Evolutionary conservation across 2,113 vertebrate genomes (phyloP).

Genomic region (Bos taurus): DNA sequence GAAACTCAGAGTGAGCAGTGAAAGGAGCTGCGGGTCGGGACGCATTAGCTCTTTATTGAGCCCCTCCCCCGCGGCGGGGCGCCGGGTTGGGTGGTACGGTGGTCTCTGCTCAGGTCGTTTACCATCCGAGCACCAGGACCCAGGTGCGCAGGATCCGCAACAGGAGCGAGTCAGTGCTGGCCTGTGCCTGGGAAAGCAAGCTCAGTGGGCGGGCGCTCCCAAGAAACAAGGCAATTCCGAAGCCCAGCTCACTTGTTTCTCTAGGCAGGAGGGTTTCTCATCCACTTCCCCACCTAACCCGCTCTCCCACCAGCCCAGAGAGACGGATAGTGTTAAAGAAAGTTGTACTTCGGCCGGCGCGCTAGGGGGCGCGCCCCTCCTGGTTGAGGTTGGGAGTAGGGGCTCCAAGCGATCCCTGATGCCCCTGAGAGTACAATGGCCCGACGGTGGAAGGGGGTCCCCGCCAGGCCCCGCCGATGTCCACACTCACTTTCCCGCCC

Average conservation of each 20-base stretch:
- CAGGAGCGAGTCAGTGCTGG: slow-evolving; percentile 62
- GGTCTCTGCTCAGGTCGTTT: not conserved
- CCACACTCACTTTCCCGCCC: slow-evolving; percentile 54
- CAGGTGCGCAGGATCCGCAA: not conserved
- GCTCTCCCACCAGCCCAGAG: not conserved
- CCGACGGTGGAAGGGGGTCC: not conserved
- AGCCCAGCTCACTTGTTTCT: not conserved
- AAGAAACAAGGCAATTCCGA: not conserved
- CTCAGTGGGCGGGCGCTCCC: not conserved
- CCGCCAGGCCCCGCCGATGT: not conserved
- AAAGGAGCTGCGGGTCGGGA: not conserved
- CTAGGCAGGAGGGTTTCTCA: not conserved
- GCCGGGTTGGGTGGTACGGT: not conserved
- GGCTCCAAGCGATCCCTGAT: accelerated
- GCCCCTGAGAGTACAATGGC: not conserved
- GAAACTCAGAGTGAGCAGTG: not conserved
- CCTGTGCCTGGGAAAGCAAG: not conserved
- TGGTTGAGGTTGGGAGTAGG: not conserved
- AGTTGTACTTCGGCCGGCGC: not conserved
- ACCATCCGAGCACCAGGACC: not conserved
- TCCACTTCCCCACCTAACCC: accelerated
- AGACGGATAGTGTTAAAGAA: not conserved
- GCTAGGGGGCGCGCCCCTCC: not conserved
- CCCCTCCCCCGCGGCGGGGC: not conserved
- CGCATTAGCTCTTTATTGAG: slow-evolving; percentile 58